phyloP scores from a whole-genome alignment of 2,113 vertebrate genomes.

The Falcunculus frontatus region DNA sequence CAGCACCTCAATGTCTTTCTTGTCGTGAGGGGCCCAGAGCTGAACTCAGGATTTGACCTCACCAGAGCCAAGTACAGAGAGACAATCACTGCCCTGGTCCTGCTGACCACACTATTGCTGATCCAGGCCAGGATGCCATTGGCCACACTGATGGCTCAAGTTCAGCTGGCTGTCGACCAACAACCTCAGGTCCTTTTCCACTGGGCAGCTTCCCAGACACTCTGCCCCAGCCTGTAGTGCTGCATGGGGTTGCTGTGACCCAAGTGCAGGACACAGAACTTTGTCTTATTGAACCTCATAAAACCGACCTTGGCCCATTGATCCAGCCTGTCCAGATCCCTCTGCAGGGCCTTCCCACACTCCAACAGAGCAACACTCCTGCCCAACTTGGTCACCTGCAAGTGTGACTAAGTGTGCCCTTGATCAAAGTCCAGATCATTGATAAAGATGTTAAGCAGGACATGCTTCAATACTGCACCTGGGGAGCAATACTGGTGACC shows the following conservation, averaged over 20 bases:
- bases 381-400: not conserved
- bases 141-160: not conserved
- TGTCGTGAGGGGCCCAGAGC: not conserved
- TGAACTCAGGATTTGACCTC: not conserved
- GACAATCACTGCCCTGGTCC: not conserved
- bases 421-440: too few species aligned
- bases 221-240: not conserved
- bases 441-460: not conserved
- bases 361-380: not conserved
- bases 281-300: not conserved
- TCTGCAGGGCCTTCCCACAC: not conserved
- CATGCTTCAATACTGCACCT: not conserved
- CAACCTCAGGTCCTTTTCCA: not conserved
- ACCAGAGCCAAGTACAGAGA: too few species aligned
- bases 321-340: not conserved
- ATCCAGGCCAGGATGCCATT: not conserved
- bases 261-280: not conserved
- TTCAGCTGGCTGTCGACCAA: not conserved
- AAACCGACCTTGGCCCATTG: not conserved
- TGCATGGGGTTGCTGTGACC: not conserved
- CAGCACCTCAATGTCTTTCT: not conserved
- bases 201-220: not conserved
- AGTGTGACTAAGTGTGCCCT: not conserved
- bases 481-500: not conserved
- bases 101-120: not conserved